Evolutionary conservation across 2,888 invertebrate species (phyloP).

Genomic region (Cerastis rubricosa): DNA sequence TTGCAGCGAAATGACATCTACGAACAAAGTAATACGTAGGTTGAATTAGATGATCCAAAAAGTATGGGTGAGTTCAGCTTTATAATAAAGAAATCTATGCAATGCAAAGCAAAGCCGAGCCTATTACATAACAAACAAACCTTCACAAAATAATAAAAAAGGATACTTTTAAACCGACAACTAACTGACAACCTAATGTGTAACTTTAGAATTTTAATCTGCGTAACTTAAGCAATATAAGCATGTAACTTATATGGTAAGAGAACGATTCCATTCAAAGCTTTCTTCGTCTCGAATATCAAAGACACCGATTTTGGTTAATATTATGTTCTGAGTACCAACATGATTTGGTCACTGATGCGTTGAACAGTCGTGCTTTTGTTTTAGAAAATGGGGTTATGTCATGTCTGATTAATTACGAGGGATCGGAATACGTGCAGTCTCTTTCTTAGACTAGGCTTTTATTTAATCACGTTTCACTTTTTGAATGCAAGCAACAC

Average conservation of each 20-base stretch:
- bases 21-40: not conserved
- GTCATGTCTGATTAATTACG: not conserved
- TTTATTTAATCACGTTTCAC: not conserved
- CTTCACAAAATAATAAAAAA: slow-evolving; percentile 32
- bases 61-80: not conserved
- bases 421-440: too few relatives aligned
- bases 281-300: slow-evolving; percentile 59
- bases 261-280: slow-evolving; percentile 59
- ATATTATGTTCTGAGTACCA: slow-evolving; percentile 16
- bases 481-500: not conserved
- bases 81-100: slow-evolving; percentile 18
- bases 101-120: slow-evolving; percentile 23
- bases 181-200: slow-evolving; percentile 52
- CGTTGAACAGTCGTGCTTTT: slow-evolving; percentile 34
- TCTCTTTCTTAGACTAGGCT: not conserved
- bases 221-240: slow-evolving; percentile 57
- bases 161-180: slow-evolving; percentile 60
- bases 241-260: slow-evolving; percentile 58
- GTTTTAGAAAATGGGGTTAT: slow-evolving; percentile 10
- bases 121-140: slow-evolving; percentile 42
- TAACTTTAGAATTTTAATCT: slow-evolving; percentile 62
- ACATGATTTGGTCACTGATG: slow-evolving; percentile 26
- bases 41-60: slow-evolving; percentile 6
- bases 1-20: not conserved
- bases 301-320: slow-evolving; percentile 55